Evolutionary conservation across 2,113 vertebrate genomes (phyloP), one percentile per base, ranked within the genome.

Genomic region (Trochalopteron elliotii): DNA sequence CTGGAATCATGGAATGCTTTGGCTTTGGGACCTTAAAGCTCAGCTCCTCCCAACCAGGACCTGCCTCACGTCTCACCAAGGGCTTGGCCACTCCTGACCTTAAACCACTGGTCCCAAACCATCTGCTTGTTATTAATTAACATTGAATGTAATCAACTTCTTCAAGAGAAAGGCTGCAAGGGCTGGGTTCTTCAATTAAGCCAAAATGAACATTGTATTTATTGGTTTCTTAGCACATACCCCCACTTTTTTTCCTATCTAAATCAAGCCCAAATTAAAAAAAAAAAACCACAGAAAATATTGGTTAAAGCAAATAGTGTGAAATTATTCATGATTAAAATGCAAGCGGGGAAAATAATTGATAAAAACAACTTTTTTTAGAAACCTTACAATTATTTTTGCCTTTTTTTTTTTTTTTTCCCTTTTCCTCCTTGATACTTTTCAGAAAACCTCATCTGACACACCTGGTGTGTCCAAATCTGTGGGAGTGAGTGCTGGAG

Each of bases 1-100:
- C 7, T 0, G 55, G 70, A 52, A 53, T 5, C 13, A 11, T 0
- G 5, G 53, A 22, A 47, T 19, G 28, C 0, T 75, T 39, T n/a
- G 39, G 13, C 33, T 31, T 10, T 27, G 14, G 59, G 9, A 47
- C 28, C n/a, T 24, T 1, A 35, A 31, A 47, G 45, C 30, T 74
- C 87, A n/a, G 27, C 53, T 45, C 3, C 0, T 30, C 24, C 60
- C 59, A 52, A 3, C 12, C 77, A 81, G 27, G 28, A 59, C 53
- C 65, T 70, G 86, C 59, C 65, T n/a, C 9, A 0, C 8, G 39
- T 52, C 79, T 44, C 24, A 56, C 30, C 42, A 23, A 67, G 52
- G 72, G 17, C 52, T 78, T 55, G 74, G 88, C 37, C 67, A 45
- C n/a, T 42, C 37, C 6, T 79, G n/a, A 39, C 92, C 63, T 80